Evolutionary conservation across 1,140 invertebrate genomes (phyloP).

Genomic region (Lasioglossum albipes): DNA sequence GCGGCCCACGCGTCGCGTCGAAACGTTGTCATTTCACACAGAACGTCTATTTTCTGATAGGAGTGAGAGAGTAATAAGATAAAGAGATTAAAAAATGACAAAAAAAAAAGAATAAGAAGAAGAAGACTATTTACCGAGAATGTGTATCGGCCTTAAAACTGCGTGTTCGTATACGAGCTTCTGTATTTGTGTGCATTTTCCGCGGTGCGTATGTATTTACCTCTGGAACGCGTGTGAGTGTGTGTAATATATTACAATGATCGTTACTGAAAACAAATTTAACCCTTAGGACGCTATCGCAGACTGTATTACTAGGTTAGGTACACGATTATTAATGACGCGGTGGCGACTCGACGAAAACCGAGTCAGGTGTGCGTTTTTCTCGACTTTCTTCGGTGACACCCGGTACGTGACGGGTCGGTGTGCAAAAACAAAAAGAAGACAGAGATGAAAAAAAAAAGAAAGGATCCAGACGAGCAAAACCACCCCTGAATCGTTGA

Average conservation of each 20-base stretch:
- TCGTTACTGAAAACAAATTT: constrained; percentile 68
- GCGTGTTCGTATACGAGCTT: constrained; percentile 60
- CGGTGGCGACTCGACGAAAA: constrained; percentile 67
- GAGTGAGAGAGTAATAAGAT: constrained; percentile 32
- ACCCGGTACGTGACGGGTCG: constrained; percentile 3
- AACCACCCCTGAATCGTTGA: constrained; percentile 30
- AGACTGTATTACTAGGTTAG: constrained; percentile 80
- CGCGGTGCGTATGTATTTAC: constrained; percentile 58
- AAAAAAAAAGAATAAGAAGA: too few species aligned
- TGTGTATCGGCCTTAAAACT: constrained; percentile 48
- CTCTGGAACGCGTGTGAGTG: constrained; percentile 68
- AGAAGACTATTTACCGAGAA: background rate
- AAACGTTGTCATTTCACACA: constrained; percentile 20
- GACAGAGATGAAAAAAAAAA: too few species aligned
- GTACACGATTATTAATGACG: constrained; percentile 69
- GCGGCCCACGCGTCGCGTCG: background rate
- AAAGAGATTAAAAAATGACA: background rate
- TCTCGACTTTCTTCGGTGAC: background rate
- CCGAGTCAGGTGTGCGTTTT: constrained; percentile 22
- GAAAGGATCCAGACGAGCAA: background rate
- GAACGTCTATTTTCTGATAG: constrained; percentile 46
- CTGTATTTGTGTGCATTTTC: constrained; percentile 52
- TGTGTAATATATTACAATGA: constrained; percentile 75
- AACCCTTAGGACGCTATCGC: constrained; percentile 76
- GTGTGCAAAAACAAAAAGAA: too few species aligned